Base-by-base conservation (phyloP, 1,140 invertebrate genomes). In the Drosophila saltans region DNA sequence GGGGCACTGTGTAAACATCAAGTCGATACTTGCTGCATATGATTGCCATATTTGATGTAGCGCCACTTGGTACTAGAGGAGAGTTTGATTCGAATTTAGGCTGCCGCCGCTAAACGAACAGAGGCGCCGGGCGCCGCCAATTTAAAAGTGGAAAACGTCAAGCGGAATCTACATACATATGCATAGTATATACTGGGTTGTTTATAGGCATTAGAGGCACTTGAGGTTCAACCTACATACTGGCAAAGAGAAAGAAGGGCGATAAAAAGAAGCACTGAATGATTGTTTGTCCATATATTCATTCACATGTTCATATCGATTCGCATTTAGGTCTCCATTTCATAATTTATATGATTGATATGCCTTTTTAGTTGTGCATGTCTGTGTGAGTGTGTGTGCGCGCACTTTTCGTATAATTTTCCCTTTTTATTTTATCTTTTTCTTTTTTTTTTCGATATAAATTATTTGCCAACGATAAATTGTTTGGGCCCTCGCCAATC, bases 331-430 rank as follows among this genome's bases (percentile, higher is more conserved):
- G 67, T 67, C 62, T 48, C 73, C 69, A 69, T 78, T 66, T 66
- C 82, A 88, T 83, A 77, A 89, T 88, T 89, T 77, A 72, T 83
- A 80, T 88, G 84, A 88, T 88, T 88, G 83, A 88, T 88, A 80
- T 89, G 84, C 76, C 83, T 67, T 76, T 86, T 73, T 52, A 75
- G 68, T 69, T 77, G 52, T 45, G n/a, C 43, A 57, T 52, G 9
- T 57, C 11, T n/a, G 24, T 55, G n/a, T n/a, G 24, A 48, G n/a
- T 61, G 45, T 69, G 40, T 24, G 36, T 59, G 48, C 30, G 48
- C 52, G 39, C 57, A 43, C 66, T 39, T 55, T 65, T 60, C 33
- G 55, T 67, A 75, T 75, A 69, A 74, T 80, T 88, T 52, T 52
- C 45, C 24, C 45, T 52, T 52, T 52, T 36, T 36, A 30, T 30